These are phyloP conservation scores for Cottus gobio DNA, from an alignment of 2,113 vertebrate genomes.

Conservation along the genomic window DNA sequence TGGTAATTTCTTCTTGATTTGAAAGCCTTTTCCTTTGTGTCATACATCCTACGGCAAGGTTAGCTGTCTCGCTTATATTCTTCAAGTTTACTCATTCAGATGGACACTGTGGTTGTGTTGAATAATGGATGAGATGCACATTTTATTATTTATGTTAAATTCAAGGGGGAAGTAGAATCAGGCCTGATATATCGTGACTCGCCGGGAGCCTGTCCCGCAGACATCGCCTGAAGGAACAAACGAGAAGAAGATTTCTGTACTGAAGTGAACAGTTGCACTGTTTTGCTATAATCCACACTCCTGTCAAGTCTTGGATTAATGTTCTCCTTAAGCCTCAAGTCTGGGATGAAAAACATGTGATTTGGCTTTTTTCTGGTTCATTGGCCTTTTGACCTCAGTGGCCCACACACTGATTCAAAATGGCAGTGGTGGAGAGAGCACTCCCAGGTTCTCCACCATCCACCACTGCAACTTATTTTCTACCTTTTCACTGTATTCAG, in stretches of 20 bases:
- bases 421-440: not conserved
- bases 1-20: not conserved
- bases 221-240: not conserved
- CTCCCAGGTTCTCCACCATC: not conserved
- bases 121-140: slow-evolving; percentile 65
- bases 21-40: not conserved
- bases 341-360: slow-evolving; percentile 67
- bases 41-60: not conserved
- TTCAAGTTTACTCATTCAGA: slow-evolving; percentile 19
- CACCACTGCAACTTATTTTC: not conserved
- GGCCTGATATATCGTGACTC: slow-evolving; percentile 15
- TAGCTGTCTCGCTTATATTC: not conserved
- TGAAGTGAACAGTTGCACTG: not conserved
- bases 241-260: slow-evolving; percentile 25
- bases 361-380: slow-evolving; percentile 65
- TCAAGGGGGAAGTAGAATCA: slow-evolving; percentile 10
- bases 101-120: slow-evolving; percentile 28
- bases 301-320: slow-evolving; percentile 25
- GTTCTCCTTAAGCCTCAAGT: slow-evolving; percentile 22
- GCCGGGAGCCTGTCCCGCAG: not conserved
- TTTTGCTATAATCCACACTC: slow-evolving; percentile 12
- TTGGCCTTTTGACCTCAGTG: slow-evolving; percentile 34
- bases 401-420: slow-evolving; percentile 25
- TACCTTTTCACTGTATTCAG: not conserved
- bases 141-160: slow-evolving; percentile 66